Conservation (phyloP, 2,888 invertebrate genomes). For the Mantis religiosa region DNA sequence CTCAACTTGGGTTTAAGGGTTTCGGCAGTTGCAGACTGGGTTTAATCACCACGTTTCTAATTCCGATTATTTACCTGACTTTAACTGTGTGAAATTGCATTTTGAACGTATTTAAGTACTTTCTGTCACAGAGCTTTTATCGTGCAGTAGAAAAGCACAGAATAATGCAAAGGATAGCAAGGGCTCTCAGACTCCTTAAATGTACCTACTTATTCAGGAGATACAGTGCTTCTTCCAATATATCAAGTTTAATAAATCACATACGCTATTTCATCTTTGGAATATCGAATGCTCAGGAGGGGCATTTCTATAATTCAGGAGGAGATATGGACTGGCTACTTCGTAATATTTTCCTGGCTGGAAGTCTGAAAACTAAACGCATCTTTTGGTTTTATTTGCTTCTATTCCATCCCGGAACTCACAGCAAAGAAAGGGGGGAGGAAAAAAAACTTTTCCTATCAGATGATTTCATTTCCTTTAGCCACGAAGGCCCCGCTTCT, state of each 20-base stretch:
- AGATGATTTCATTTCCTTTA: background rate
- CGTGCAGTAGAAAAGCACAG: too few species aligned
- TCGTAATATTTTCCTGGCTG: background rate
- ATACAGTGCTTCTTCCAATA: background rate
- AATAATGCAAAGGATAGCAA: too few species aligned
- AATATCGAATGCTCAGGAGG: background rate
- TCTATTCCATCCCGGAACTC: background rate
- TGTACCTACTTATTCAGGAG: background rate
- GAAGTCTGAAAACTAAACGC: background rate
- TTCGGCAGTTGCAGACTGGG: too few species aligned
- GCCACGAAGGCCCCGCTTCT: background rate
- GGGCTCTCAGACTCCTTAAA: background rate
- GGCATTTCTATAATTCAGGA: background rate
- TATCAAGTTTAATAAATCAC: background rate
- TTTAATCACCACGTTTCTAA: too few species aligned
- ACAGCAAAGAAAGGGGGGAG: background rate
- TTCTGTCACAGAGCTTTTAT: too few species aligned
- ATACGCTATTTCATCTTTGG: background rate
- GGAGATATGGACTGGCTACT: background rate
- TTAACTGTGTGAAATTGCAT: too few species aligned
- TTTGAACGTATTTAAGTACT: too few species aligned
- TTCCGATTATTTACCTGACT: too few species aligned
- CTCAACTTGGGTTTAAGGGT: too few species aligned
- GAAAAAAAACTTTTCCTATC: background rate
- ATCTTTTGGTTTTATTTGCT: background rate